phyloP scores from a whole-genome alignment of 2,888 invertebrate species.

The Autographa gamma region DNA sequence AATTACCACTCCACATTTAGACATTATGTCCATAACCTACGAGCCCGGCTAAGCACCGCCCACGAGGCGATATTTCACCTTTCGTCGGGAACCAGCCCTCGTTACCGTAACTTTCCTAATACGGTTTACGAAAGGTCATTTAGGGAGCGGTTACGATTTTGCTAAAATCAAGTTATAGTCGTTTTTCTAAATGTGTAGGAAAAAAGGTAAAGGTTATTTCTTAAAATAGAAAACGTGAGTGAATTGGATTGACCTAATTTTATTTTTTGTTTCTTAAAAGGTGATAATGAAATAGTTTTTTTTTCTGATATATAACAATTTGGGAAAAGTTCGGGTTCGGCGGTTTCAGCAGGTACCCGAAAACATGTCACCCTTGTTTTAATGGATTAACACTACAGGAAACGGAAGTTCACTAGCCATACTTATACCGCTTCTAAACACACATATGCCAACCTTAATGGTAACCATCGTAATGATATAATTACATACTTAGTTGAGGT shows the following conservation, averaged over 20 bases:
- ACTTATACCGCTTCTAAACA: no score
- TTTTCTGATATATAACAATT: no score
- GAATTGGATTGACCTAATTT: not conserved
- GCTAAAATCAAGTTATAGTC: not conserved
- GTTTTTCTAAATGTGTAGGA: not conserved
- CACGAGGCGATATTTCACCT: not conserved
- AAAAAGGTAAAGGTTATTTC: not conserved
- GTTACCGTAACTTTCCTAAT: not conserved
- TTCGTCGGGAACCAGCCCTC: not conserved
- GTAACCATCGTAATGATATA: no score
- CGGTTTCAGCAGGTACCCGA: no score
- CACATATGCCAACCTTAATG: no score
- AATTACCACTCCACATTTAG: not conserved
- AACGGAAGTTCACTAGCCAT: no score
- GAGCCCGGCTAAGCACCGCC: not conserved
- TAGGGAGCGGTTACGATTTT: not conserved
- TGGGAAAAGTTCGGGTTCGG: no score
- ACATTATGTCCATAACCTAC: not conserved
- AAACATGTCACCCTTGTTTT: no score
- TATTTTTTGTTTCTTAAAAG: not conserved
- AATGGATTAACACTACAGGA: no score
- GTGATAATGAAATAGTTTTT: not conserved
- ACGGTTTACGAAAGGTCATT: not conserved
- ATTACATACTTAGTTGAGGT: no score
- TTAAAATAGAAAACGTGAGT: not conserved